Percentiles rank a stretch among this genome's conserved stretches.
Conservation (phyloP, 92 coral and sea anemone genomes). For the Actinernus sp. region DNA sequence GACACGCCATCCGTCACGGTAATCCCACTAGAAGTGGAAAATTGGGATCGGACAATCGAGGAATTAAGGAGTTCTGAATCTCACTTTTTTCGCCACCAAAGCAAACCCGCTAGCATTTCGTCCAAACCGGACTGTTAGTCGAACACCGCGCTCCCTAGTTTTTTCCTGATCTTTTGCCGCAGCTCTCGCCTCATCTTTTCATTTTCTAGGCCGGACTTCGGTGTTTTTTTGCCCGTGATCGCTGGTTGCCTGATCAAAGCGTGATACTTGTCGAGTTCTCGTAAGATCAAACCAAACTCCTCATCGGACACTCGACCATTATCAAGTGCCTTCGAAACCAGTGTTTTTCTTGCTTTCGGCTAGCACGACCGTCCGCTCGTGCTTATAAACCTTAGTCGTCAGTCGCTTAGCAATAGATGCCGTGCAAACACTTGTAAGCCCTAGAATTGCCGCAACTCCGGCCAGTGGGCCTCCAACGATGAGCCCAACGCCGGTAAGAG, state of each 20-base stretch:
- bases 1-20: neutral
- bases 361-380: slow-evolving; percentile 22
- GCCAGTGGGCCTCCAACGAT: slow-evolving; percentile 6
- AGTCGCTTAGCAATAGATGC: neutral
- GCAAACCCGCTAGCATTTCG: neutral
- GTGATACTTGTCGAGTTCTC: slow-evolving; percentile 3
- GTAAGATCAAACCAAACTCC: slow-evolving; percentile 12
- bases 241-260: slow-evolving; percentile 2
- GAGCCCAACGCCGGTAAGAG: slow-evolving; percentile 21
- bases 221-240: neutral
- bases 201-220: neutral
- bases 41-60: neutral
- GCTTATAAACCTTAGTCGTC: slow-evolving; percentile 7
- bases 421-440: neutral
- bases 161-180: neutral
- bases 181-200: neutral
- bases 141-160: neutral
- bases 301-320: slow-evolving; percentile 26
- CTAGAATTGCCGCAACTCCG: slow-evolving; percentile 6
- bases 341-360: slow-evolving; percentile 23
- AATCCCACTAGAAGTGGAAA: neutral
- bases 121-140: slow-evolving; percentile 3
- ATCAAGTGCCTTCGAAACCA: slow-evolving; percentile 12
- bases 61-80: neutral
- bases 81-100: neutral